Percentiles rank a stretch among this genome's conserved stretches.
Evolutionary conservation across 2,113 vertebrate species (phyloP).

Genomic region (Larimichthys polyactis): DNA sequence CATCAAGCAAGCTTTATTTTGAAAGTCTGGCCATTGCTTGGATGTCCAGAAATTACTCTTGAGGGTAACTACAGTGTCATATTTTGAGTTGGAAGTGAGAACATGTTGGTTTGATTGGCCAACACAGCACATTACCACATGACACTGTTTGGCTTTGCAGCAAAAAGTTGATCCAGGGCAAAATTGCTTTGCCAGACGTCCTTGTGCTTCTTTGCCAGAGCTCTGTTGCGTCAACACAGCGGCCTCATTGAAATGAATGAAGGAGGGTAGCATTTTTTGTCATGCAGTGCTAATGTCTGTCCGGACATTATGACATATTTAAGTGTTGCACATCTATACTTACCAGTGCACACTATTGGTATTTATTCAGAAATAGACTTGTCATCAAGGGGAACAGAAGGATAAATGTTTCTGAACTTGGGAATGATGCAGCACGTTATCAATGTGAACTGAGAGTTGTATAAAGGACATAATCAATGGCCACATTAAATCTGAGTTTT

Average conservation of each 20-base stretch:
- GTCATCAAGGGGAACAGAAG: not conserved
- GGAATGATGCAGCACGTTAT: not conserved
- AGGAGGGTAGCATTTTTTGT: not conserved
- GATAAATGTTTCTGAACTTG: not conserved
- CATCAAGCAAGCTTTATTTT: too few species aligned
- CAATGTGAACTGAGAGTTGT: not conserved
- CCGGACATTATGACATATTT: not conserved
- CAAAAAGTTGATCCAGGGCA: not conserved
- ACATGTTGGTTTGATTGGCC: not conserved
- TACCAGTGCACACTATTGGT: not conserved
- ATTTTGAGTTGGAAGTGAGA: too few species aligned
- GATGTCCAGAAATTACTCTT: too few species aligned
- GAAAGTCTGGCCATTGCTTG: too few species aligned
- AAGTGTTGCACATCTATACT: too few species aligned
- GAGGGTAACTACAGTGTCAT: too few species aligned
- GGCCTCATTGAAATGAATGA: not conserved
- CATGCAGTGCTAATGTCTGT: not conserved
- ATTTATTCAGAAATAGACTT: not conserved
- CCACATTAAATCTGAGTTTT: conserved; percentile 28
- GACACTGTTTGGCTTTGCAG: not conserved
- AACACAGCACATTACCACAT: not conserved
- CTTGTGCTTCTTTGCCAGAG: not conserved
- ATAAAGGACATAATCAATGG: conserved; percentile 20
- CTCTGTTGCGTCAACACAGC: not conserved
- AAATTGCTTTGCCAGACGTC: not conserved